Base-by-base conservation (phyloP, 2,113 vertebrate species). In the Macroglossus sobrinus region DNA sequence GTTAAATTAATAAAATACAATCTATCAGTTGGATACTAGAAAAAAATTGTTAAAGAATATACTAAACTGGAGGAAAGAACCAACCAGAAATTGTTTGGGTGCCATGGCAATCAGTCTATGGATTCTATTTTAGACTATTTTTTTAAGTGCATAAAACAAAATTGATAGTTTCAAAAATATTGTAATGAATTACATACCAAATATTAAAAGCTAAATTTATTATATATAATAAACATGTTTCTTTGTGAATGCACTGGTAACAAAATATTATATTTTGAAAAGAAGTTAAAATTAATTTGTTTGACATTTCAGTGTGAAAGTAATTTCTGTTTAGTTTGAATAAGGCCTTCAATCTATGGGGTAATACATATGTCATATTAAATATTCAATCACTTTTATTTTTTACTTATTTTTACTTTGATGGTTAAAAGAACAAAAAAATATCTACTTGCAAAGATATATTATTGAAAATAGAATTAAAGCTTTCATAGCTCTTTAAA, bases 91-190 rank as follows among this genome's bases (percentile, higher is more conserved):
- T 3, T 4, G 43, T 85, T 79, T 76, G 57, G 84, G 22, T 59
- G 12, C 35, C 16, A 75, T 74, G 6, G 3, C 2, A 63, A 81
- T 86, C 33, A 76, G 28, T 16, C 21, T 66, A 81, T 57, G 15
- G 90, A 90, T 33, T 4, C 15, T 21, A 66, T 66, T 15, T 64
- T 22, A 57, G 26, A 43, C 19, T 66, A 64, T n/a, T 26, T 47
- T 64, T 90, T 81, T 63, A 63, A 74, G 75, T 93, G 10, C 19
- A 93, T 40, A 88, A 80, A 72, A 63, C 15, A 80, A 85, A 96
- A 69, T 30, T 45, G 14, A 40, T 47, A 47, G 68, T 68, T 71
- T 82, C 38, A 89, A 85, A 92, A 93, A 91, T 66, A 30, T 57
- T 81, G 76, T 43, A 57, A 43, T 55, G 38, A 76, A 61, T 78